These are phyloP conservation scores for Lycocorax pyrrhopterus DNA, from an alignment of 2,113 vertebrate genomes.

Conservation along the genomic window DNA sequence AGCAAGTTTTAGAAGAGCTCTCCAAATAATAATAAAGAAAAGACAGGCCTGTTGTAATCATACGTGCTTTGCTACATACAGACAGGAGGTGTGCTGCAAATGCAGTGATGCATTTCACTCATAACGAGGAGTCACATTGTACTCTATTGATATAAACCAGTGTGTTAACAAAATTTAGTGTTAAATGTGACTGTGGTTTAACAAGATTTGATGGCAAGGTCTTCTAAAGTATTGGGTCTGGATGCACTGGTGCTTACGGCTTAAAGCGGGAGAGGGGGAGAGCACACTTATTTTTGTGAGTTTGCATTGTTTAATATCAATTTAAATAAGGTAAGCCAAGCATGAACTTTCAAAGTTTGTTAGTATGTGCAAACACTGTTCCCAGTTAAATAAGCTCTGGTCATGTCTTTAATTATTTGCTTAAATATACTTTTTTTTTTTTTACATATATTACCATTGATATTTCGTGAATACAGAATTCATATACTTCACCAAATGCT, in stretches of 20 bases:
- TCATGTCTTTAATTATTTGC: not conserved
- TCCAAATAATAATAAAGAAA: not conserved
- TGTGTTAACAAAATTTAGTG: not conserved
- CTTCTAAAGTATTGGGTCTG: not conserved
- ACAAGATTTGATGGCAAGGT: fast-evolving
- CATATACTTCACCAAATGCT: not conserved
- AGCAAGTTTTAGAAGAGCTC: not conserved
- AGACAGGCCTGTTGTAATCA: not conserved
- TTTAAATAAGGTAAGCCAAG: not conserved
- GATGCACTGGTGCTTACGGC: not conserved
- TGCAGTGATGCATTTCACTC: not conserved
- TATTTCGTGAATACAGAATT: not conserved
- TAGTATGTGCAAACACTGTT: not conserved
- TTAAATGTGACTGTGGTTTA: not conserved
- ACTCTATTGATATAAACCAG: not conserved
- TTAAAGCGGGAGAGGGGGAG: not conserved
- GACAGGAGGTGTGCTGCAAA: not conserved
- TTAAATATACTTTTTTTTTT: not conserved
- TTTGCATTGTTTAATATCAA: not conserved
- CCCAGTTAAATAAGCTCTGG: not conserved
- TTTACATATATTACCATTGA: not conserved
- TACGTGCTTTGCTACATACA: not conserved
- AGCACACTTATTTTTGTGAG: not conserved
- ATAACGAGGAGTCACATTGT: fast-evolving
- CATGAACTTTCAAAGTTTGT: not conserved